Conservation (phyloP, 1,140 invertebrate species). For the Luehdorfia chinensis region DNA sequence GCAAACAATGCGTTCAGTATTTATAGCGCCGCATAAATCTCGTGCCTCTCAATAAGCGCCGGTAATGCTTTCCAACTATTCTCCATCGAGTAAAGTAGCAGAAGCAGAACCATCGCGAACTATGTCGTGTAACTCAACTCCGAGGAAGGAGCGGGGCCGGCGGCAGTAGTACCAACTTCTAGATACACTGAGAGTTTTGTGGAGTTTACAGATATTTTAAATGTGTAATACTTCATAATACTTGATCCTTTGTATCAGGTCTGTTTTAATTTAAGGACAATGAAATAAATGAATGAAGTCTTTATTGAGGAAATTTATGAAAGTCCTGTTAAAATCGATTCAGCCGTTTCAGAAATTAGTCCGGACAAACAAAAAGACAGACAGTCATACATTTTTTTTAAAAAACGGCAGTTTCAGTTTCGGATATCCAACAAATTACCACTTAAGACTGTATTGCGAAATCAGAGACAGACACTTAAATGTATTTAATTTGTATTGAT, state of each 20-base stretch:
- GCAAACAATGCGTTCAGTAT: slow-evolving; percentile 2
- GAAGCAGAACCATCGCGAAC: slow-evolving; percentile 5
- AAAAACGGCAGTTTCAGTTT: no score
- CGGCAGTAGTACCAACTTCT: not conserved
- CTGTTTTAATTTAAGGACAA: no score
- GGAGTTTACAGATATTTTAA: slow-evolving; percentile 7
- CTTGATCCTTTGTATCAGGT: not conserved
- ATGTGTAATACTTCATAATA: slow-evolving; percentile 2
- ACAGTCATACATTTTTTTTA: no score
- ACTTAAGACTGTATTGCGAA: no score
- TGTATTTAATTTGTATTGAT: no score
- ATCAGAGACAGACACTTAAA: no score
- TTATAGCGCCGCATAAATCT: slow-evolving; percentile 8
- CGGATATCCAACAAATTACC: no score
- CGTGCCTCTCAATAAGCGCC: slow-evolving; percentile 5
- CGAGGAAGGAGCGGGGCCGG: slow-evolving; percentile 2
- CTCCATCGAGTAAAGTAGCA: not conserved
- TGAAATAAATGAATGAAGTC: no score
- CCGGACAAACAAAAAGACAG: no score
- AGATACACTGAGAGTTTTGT: not conserved
- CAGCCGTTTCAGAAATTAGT: no score
- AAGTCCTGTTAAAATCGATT: no score
- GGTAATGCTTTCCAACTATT: slow-evolving; percentile 5
- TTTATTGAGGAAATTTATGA: not conserved
- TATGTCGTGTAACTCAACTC: slow-evolving; percentile 10